Evolutionary conservation across 2,888 invertebrate species (phyloP).

Genomic region (Mantis religiosa): DNA sequence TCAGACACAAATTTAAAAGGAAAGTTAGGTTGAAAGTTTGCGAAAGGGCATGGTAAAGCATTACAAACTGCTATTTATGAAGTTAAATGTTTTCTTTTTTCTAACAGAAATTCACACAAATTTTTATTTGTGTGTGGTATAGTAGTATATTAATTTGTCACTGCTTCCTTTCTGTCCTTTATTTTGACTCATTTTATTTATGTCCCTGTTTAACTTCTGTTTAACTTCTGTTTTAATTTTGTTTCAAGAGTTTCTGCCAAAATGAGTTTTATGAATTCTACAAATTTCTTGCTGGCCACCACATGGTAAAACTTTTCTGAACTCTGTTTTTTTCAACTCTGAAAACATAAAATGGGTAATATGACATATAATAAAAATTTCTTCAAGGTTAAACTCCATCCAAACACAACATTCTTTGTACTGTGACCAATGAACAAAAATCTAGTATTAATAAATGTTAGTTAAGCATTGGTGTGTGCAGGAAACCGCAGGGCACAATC

Average conservation of each 20-base stretch:
- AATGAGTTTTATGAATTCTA: no score
- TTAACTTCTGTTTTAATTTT: no score
- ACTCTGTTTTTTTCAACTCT: not conserved
- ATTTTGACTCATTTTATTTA: not conserved
- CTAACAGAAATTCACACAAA: no score
- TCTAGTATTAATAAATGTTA: not conserved
- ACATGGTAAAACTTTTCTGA: not conserved
- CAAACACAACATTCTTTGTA: not conserved
- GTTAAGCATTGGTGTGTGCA: not conserved
- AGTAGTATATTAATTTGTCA: not conserved
- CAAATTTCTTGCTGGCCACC: not conserved
- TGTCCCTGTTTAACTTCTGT: no score
- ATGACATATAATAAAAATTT: not conserved
- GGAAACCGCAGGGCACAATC: not conserved
- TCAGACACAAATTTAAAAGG: no score
- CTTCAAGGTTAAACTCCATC: not conserved
- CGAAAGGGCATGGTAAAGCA: no score
- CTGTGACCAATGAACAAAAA: not conserved
- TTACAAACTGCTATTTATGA: no score
- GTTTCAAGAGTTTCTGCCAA: no score
- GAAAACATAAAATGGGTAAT: not conserved
- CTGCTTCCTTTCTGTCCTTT: not conserved
- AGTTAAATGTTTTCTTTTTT: no score
- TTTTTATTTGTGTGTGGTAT: no score
- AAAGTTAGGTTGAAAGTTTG: no score